Conservation (phyloP, 2,888 invertebrate species). For the Phaedon cochleariae region DNA sequence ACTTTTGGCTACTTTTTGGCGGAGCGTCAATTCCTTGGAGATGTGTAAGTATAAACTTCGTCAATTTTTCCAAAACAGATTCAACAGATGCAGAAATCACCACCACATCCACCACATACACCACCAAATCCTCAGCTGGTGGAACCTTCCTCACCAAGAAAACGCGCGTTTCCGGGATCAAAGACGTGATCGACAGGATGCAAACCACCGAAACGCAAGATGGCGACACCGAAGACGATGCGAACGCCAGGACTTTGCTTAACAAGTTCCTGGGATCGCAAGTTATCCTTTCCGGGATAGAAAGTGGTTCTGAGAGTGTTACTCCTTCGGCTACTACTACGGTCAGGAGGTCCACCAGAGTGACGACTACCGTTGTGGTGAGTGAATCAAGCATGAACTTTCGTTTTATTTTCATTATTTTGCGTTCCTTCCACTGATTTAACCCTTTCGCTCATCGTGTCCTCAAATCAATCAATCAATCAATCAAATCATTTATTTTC, state of each 20-base stretch:
- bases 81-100: constrained; percentile 20
- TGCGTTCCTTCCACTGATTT: too few relatives aligned
- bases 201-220: constrained; percentile 68
- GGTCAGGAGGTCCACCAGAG: constrained; percentile 42
- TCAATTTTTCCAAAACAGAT: too few relatives aligned
- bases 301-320: constrained; percentile 59
- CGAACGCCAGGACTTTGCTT: constrained; percentile 77
- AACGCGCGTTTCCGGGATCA: constrained; percentile 75
- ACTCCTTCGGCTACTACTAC: constrained; percentile 35
- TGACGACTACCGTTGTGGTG: constrained; percentile 50
- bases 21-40: too few relatives aligned
- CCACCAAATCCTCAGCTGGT: constrained; percentile 44
- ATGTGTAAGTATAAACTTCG: too few relatives aligned
- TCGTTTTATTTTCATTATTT: too few relatives aligned
- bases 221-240: constrained; percentile 74
- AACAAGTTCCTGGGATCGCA: constrained; percentile 87
- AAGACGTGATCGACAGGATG: constrained; percentile 82
- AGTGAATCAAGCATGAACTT: not conserved
- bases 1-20: too few relatives aligned
- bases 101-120: constrained; percentile 29
- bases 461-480: too few relatives aligned
- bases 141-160: constrained; percentile 77
- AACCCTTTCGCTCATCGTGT: too few relatives aligned
- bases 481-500: too few relatives aligned
- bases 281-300: constrained; percentile 82